Evolutionary conservation across 2,888 invertebrate species (phyloP).

Genomic region (Pediacus dermestoides): DNA sequence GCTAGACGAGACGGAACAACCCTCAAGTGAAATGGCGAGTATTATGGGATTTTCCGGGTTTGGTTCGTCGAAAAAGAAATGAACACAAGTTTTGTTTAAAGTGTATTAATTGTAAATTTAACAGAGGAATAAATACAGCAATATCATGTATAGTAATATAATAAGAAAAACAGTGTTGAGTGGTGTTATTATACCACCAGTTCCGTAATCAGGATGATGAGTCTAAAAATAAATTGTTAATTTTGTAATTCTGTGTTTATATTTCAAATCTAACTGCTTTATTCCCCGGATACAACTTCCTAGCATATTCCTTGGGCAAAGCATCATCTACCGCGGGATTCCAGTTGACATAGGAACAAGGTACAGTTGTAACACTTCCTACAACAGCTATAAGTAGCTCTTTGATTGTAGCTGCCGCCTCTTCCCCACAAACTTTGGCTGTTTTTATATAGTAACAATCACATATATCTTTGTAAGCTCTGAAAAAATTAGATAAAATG

Average conservation of each 20-base stretch:
- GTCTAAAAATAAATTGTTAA: too few relatives aligned
- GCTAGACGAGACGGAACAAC: constrained; percentile 52
- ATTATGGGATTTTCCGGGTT: constrained; percentile 97
- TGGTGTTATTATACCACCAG: too few relatives aligned
- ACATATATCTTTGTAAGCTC: constrained; percentile 50
- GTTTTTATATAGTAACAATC: constrained; percentile 55
- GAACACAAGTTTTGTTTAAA: too few relatives aligned
- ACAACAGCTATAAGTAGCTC: constrained; percentile 39
- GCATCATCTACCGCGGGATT: constrained; percentile 34
- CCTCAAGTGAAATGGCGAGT: constrained; percentile 71
- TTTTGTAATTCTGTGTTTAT: too few relatives aligned
- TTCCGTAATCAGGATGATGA: too few relatives aligned
- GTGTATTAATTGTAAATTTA: too few relatives aligned
- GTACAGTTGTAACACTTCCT: constrained; percentile 34
- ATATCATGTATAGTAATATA: too few relatives aligned
- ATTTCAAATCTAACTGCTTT: too few relatives aligned
- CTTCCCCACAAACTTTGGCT: constrained; percentile 52
- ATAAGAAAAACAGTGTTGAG: too few relatives aligned
- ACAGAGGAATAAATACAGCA: too few relatives aligned
- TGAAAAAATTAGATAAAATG: constrained; percentile 30
- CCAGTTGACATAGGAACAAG: constrained; percentile 31
- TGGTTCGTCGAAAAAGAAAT: constrained; percentile 69
- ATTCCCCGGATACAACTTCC: too few relatives aligned
- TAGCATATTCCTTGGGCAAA: constrained; percentile 36
- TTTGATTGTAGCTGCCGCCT: constrained; percentile 47